A percentile compares a stretch with the other conserved stretches of the same genome.
phyloP scores from a whole-genome alignment of 1,140 invertebrate genomes.

The Lordiphosa stackelbergi region DNA sequence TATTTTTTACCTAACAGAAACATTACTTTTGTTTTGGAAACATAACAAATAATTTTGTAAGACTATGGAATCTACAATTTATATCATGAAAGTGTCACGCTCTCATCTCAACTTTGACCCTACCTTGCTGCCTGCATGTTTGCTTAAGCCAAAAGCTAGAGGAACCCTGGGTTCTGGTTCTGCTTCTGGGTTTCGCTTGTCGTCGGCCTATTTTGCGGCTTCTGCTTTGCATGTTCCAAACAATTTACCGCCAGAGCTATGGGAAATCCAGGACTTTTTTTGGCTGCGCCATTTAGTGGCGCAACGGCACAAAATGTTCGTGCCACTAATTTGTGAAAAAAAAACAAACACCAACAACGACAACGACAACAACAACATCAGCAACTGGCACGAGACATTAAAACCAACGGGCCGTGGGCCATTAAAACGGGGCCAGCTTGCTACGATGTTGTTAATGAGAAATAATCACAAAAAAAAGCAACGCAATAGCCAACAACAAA shows the following conservation, averaged over 20 bases:
- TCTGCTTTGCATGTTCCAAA: conserved; percentile 66
- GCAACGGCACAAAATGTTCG: conserved; percentile 66
- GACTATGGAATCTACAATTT: no score
- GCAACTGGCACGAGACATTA: conserved; percentile 64
- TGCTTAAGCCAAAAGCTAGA: no score
- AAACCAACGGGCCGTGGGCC: conserved; percentile 62
- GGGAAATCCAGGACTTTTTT: conserved; percentile 22
- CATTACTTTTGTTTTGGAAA: no score
- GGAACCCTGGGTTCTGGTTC: conserved; percentile 12
- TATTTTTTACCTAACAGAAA: no score
- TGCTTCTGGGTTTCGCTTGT: not conserved
- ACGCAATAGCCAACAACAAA: conserved; percentile 8
- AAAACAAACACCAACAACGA: conserved; percentile 26
- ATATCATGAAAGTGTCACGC: no score
- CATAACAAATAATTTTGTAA: no score
- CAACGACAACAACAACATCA: conserved; percentile 15
- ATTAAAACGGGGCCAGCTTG: conserved; percentile 63
- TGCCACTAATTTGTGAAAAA: conserved; percentile 73
- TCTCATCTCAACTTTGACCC: no score
- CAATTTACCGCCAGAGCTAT: conserved; percentile 47
- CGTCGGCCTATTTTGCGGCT: no score
- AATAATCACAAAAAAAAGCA: conserved; percentile 48
- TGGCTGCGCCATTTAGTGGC: conserved; percentile 21
- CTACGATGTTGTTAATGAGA: conserved; percentile 64
- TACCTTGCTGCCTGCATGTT: no score